Conservation (phyloP, 30 jellyfish, hydroid and myxozoan species). For the Chrysaora quinquecirrha region DNA sequence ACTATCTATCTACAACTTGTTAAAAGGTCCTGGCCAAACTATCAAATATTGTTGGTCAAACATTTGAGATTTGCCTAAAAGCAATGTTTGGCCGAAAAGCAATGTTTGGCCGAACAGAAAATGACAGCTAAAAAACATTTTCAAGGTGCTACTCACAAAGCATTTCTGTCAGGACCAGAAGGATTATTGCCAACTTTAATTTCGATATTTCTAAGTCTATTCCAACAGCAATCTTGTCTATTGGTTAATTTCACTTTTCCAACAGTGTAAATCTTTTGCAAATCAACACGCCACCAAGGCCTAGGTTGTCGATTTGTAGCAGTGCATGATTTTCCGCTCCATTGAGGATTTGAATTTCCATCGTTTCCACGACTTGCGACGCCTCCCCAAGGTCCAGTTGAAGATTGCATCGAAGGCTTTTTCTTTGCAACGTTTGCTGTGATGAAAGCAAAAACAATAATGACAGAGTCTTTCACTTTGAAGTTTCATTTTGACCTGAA, state of each 20-base stretch:
- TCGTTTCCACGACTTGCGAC: conserved; percentile 50
- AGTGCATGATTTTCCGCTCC: conserved; percentile 29
- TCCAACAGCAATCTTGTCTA: conserved; percentile 40
- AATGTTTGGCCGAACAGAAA: no score
- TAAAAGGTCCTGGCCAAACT: no score
- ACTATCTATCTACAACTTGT: no score
- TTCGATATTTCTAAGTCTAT: conserved; percentile 22
- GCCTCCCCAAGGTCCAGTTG: conserved; percentile 59
- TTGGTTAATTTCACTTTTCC: conserved; percentile 53
- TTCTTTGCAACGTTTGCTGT: conserved; percentile 56
- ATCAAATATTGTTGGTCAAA: no score
- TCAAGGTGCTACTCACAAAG: conserved; percentile 27
- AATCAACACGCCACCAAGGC: conserved; percentile 63
- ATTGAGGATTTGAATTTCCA: conserved; percentile 42
- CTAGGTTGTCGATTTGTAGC: conserved; percentile 25
- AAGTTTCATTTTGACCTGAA: background rate
- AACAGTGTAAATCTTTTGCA: conserved; percentile 16
- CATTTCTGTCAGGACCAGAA: conserved; percentile 24
- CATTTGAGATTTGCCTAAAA: no score
- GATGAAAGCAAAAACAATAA: background rate
- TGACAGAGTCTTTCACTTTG: background rate
- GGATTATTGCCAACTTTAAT: conserved; percentile 33
- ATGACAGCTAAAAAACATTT: no score
- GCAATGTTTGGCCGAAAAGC: no score
- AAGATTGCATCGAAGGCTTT: conserved; percentile 53